Conservation (phyloP, 2,113 vertebrate species). For the human region GRCh38 chr7:78235001-78235500, state of each 20-base stretch:
- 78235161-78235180: neutral
- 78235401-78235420: no score
- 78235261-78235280: neutral
- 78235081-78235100: neutral
- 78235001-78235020: conserved; percentile 30
- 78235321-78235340: neutral
- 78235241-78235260: neutral
- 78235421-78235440: no score
- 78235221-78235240: neutral
- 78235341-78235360: neutral
- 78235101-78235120: neutral
- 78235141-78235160: neutral
- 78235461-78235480: no score
- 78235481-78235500: no score
- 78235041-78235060: conserved; percentile 3
- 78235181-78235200: neutral
- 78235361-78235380: neutral
- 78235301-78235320: neutral
- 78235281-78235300: neutral
- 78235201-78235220: neutral
- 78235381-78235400: no score
- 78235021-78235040: conserved; percentile 30
- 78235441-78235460: no score
- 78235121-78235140: neutral
- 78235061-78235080: neutral